phyloP scores from a whole-genome alignment of 2,113 vertebrate genomes.

The Scatophagus argus region DNA sequence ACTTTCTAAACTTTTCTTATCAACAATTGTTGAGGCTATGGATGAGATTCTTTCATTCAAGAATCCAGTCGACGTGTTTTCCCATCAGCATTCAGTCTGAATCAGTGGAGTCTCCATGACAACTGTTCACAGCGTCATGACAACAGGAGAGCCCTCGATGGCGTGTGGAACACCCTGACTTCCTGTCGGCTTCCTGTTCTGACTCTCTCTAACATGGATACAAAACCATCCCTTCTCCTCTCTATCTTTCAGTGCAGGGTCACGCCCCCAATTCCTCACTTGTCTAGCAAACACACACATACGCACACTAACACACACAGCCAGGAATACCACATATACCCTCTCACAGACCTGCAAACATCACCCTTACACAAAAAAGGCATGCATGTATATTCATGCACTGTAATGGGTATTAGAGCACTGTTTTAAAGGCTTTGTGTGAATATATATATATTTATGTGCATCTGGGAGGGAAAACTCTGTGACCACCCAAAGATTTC shows the following conservation, averaged over 20 bases:
- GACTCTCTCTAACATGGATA: constrained; percentile 72
- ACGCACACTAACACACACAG: constrained; percentile 21
- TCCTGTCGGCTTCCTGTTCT: constrained; percentile 78
- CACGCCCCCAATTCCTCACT: constrained; percentile 65
- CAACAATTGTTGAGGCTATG: constrained; percentile 1
- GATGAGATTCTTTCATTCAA: constrained; percentile 33
- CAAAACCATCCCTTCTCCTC: constrained; percentile 52
- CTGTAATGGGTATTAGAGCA: background rate
- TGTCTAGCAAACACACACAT: constrained; percentile 31
- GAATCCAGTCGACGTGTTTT: constrained; percentile 49
- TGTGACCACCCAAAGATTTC: constrained; percentile 27
- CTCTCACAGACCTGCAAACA: constrained; percentile 18
- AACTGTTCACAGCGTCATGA: constrained; percentile 77
- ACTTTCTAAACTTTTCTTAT: background rate
- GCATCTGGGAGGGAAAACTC: background rate
- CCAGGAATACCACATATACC: background rate
- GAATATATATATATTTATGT: background rate
- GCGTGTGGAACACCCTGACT: constrained; percentile 74
- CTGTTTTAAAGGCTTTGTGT: background rate
- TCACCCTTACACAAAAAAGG: background rate
- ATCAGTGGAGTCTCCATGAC: constrained; percentile 73
- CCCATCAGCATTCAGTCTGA: constrained; percentile 70
- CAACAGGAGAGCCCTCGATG: constrained; percentile 71
- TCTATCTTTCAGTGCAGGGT: constrained; percentile 59
- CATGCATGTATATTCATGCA: constrained; percentile 3